Evolutionary conservation across 2,113 vertebrate species (phyloP).

Genomic region (Papio anubis): DNA sequence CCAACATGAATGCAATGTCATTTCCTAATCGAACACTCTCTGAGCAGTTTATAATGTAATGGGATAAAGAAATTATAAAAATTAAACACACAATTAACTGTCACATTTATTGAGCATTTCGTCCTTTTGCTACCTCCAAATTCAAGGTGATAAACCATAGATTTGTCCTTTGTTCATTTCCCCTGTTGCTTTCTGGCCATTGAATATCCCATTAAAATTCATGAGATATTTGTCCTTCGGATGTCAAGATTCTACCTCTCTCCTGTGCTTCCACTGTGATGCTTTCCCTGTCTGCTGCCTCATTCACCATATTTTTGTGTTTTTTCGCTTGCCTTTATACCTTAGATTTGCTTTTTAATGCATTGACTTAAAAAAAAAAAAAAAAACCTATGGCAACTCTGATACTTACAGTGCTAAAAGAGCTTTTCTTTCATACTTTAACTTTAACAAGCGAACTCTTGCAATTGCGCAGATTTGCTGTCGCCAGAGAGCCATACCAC

Average conservation of each 20-base stretch:
- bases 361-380: neutral
- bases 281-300: neutral
- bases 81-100: neutral
- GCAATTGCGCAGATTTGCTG: constrained; percentile 90
- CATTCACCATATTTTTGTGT: neutral
- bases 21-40: neutral
- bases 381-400: neutral
- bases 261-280: neutral
- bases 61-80: neutral
- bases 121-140: neutral
- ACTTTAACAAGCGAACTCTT: constrained; percentile 90
- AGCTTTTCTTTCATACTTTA: constrained; percentile 87
- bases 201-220: neutral
- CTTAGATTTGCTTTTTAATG: neutral
- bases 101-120: neutral
- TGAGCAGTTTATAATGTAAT: neutral
- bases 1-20: neutral
- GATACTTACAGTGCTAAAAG: constrained; percentile 77
- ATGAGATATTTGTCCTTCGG: neutral
- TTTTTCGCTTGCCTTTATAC: neutral
- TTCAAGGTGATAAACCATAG: neutral
- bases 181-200: neutral
- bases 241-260: neutral
- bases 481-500: constrained; percentile 88
- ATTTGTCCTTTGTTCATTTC: neutral